Percentiles rank a stretch among this genome's conserved stretches.
Conservation (phyloP, 2,113 vertebrate genomes). For the Phaetusa simplex region DNA sequence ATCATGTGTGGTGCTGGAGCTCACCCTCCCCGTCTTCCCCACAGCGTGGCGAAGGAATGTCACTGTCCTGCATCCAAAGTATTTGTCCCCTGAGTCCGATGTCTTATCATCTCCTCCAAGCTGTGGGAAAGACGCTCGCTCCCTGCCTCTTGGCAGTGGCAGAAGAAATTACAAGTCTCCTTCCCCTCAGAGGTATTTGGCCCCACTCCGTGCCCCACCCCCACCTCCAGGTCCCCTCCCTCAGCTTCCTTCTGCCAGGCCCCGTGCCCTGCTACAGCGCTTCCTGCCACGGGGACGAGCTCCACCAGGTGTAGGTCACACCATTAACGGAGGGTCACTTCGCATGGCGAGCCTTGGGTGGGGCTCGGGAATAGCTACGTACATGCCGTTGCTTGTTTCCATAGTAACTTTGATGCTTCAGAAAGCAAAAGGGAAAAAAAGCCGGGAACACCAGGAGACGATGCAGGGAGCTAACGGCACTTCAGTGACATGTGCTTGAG, state of each 20-base stretch:
- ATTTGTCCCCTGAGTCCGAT: neutral
- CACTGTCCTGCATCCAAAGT: neutral
- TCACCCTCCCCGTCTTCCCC: neutral
- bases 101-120: neutral
- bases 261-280: neutral
- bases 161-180: neutral
- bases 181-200: neutral
- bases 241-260: neutral
- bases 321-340: neutral
- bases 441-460: neutral
- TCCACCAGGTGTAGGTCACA: neutral
- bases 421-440: constrained; percentile 49
- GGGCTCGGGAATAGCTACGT: constrained; percentile 22
- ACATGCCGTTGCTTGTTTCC: constrained; percentile 55
- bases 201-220: rapidly evolving
- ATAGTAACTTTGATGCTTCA: constrained; percentile 70
- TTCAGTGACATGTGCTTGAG: neutral
- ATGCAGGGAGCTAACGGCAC: neutral
- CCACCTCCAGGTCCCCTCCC: neutral
- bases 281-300: neutral
- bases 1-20: neutral
- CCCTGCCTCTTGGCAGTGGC: neutral
- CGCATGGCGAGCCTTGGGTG: neutral
- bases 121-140: neutral
- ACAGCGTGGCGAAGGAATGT: neutral